Evolutionary conservation across 2,113 vertebrate species (phyloP).

Genomic region (Gobiocypris rarus): DNA sequence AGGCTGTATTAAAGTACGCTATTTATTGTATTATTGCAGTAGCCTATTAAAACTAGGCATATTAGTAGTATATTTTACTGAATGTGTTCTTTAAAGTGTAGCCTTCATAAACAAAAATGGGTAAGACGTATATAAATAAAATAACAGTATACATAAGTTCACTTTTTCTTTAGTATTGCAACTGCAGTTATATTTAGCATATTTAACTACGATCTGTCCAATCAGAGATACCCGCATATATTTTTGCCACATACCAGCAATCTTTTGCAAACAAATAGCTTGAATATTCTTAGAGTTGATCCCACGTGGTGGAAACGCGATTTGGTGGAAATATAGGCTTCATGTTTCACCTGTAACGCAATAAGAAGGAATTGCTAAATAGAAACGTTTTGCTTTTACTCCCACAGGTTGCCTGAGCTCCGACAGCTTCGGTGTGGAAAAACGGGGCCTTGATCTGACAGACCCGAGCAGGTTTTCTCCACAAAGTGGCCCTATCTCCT

Average conservation of each 20-base stretch:
- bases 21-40: too few species aligned
- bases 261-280: not conserved
- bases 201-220: not conserved
- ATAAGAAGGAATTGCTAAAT: not conserved
- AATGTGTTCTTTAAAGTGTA: too few species aligned
- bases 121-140: too few species aligned
- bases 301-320: not conserved
- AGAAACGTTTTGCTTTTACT: not conserved
- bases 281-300: not conserved
- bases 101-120: too few species aligned
- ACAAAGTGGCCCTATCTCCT: constrained; percentile 84
- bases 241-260: not conserved
- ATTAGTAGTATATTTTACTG: too few species aligned
- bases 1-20: too few species aligned
- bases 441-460: constrained; percentile 72
- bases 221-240: not conserved
- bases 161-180: too few species aligned
- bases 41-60: too few species aligned
- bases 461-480: constrained; percentile 65
- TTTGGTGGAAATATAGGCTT: not conserved
- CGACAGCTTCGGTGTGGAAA: constrained; percentile 78
- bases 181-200: too few species aligned
- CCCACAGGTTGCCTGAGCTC: constrained; percentile 75
- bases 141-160: too few species aligned
- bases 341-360: not conserved